These are phyloP conservation scores for Ovibos moschatus DNA, from an alignment of 2,113 vertebrate genomes.

Conservation along the genomic window DNA sequence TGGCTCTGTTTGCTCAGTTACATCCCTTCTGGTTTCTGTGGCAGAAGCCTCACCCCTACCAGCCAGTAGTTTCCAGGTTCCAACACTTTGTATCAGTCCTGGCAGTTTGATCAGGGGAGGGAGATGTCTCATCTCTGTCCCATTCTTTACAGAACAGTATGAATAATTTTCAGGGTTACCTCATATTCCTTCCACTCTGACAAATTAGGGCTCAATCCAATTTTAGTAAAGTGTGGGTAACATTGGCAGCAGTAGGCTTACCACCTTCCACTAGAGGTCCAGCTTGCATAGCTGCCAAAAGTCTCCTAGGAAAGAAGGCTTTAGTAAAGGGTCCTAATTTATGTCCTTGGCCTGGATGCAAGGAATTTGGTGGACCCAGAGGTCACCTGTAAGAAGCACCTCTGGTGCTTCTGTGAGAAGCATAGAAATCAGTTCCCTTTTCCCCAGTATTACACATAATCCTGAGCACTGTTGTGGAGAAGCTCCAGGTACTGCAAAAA, in stretches of 20 bases:
- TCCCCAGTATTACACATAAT: too few relatives aligned
- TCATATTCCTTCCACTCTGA: neutral
- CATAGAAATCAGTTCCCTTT: neutral
- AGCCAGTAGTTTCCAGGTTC: neutral
- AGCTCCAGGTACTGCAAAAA: neutral
- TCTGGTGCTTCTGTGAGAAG: neutral
- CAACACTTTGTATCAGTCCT: too few relatives aligned
- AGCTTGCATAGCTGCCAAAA: neutral
- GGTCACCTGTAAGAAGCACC: neutral
- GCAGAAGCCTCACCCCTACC: neutral
- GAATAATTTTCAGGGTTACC: neutral
- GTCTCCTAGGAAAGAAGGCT: neutral
- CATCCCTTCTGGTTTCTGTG: neutral
- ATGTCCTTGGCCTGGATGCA: neutral
- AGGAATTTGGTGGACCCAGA: neutral
- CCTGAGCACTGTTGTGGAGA: neutral
- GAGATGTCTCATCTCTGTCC: neutral
- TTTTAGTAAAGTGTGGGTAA: neutral
- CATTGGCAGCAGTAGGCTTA: neutral
- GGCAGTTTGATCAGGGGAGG: neutral
- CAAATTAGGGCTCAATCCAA: neutral
- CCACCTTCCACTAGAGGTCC: neutral
- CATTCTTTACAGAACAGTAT: too few relatives aligned
- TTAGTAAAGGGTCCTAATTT: neutral
- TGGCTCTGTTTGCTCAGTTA: neutral